These are phyloP conservation scores for Himalopsyche anomala DNA, from an alignment of 2,888 invertebrate species.

Conservation along the genomic window DNA sequence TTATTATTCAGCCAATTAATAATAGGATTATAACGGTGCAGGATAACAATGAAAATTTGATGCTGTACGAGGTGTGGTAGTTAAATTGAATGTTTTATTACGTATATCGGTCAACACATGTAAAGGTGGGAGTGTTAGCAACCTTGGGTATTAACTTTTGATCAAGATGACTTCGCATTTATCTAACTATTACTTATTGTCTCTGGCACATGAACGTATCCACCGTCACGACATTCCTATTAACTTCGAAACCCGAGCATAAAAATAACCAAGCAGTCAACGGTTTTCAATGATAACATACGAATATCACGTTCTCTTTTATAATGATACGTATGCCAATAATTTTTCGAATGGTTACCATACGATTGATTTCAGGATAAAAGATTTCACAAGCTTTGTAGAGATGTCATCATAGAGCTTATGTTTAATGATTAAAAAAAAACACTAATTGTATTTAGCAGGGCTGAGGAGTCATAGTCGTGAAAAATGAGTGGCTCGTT, in stretches of 20 bases:
- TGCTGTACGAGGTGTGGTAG: slow-evolving; percentile 10
- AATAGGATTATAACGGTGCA: not conserved
- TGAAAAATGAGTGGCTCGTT: no score
- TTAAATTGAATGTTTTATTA: slow-evolving; percentile 26
- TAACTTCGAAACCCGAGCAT: not conserved
- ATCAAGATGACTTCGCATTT: slow-evolving; percentile 7
- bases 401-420: no score
- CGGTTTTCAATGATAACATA: no score
- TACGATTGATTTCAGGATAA: no score
- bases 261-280: not conserved
- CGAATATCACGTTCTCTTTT: no score
- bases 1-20: not conserved
- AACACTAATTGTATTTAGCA: no score
- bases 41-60: slow-evolving; percentile 4
- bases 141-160: slow-evolving; percentile 2
- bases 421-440: no score
- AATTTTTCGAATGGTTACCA: no score
- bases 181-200: slow-evolving; percentile 11
- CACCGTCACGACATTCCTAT: not conserved
- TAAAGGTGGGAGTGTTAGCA: not conserved
- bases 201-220: not conserved
- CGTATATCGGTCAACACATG: slow-evolving; percentile 22
- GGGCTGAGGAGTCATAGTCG: no score
- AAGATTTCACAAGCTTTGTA: no score
- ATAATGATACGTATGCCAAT: no score